A percentile compares a stretch with the other conserved stretches of the same genome.
phyloP scores from a whole-genome alignment of 2,888 invertebrate species.

The Salpingus planirostris region DNA sequence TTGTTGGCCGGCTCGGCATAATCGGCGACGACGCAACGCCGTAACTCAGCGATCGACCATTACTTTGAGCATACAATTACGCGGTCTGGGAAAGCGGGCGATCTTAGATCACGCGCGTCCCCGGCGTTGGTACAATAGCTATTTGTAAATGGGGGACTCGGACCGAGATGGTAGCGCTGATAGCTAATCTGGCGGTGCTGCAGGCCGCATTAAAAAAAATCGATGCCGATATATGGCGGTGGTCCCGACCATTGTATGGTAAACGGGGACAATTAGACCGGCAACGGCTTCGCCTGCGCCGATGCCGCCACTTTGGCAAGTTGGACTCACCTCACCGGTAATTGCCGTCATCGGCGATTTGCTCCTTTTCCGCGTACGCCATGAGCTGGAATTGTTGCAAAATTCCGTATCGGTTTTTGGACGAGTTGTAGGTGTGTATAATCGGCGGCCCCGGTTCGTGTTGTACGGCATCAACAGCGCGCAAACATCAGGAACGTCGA shows the following conservation, averaged over 20 bases:
- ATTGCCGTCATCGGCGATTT: too few species aligned
- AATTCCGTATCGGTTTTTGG: background rate
- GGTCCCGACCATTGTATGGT: constrained; percentile 37
- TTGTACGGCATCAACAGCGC: too few species aligned
- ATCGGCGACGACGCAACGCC: constrained; percentile 23
- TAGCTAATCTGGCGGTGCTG: constrained; percentile 36
- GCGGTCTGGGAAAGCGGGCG: constrained; percentile 26
- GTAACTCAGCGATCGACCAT: constrained; percentile 25
- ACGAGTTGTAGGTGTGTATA: background rate
- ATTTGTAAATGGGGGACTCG: constrained; percentile 38
- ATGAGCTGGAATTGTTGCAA: background rate
- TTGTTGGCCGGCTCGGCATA: constrained; percentile 25
- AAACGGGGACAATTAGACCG: constrained; percentile 36
- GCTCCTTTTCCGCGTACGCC: too few species aligned
- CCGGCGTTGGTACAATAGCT: constrained; percentile 31
- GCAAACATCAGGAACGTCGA: too few species aligned
- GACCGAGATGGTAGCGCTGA: constrained; percentile 35
- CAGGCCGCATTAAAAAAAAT: constrained; percentile 39
- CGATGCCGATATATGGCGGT: constrained; percentile 35
- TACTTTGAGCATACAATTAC: constrained; percentile 30
- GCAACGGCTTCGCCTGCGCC: constrained; percentile 14
- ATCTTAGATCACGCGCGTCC: constrained; percentile 22
- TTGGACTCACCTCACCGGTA: constrained; percentile 6
- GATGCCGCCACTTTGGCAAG: constrained; percentile 18
- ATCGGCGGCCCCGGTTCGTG: too few species aligned